These are phyloP conservation scores for Megathymus violae DNA, from an alignment of 1,140 invertebrate genomes.

Conservation along the genomic window DNA sequence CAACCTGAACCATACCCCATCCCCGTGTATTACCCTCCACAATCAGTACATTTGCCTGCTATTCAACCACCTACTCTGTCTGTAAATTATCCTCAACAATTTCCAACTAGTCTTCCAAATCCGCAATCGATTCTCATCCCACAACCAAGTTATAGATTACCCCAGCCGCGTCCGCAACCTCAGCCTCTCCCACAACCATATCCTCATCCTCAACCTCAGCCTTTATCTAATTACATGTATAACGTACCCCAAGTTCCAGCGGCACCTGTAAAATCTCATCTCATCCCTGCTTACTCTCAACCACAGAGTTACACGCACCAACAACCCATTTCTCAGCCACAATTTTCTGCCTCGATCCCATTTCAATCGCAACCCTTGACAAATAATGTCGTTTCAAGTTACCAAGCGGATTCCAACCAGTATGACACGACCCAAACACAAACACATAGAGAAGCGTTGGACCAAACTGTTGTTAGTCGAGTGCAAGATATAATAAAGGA, in stretches of 20 bases:
- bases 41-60: conserved; percentile 5
- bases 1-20: conserved; percentile 29
- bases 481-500: conserved; percentile 70
- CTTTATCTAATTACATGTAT: conserved; percentile 32
- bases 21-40: conserved; percentile 9
- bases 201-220: conserved; percentile 37
- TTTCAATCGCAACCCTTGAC: conserved; percentile 46
- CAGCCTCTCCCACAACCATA: conserved; percentile 37
- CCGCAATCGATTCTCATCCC: conserved; percentile 35
- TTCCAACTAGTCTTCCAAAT: conserved; percentile 19
- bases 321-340: conserved; percentile 39
- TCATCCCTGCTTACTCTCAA: conserved; percentile 27
- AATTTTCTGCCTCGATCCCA: conserved; percentile 40
- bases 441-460: conserved; percentile 60
- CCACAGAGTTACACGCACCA: conserved; percentile 51
- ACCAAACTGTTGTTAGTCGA: conserved; percentile 60
- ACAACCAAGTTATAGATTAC: conserved; percentile 20
- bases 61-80: conserved; percentile 31
- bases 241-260: conserved; percentile 17
- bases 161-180: conserved; percentile 2
- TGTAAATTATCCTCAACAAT: conserved; percentile 21
- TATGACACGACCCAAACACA: conserved; percentile 51
- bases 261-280: conserved; percentile 26
- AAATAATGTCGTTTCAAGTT: conserved; percentile 48
- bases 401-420: conserved; percentile 63